Base-by-base conservation (phyloP, 1,140 invertebrate species). In the Papilio aristodemus region DNA sequence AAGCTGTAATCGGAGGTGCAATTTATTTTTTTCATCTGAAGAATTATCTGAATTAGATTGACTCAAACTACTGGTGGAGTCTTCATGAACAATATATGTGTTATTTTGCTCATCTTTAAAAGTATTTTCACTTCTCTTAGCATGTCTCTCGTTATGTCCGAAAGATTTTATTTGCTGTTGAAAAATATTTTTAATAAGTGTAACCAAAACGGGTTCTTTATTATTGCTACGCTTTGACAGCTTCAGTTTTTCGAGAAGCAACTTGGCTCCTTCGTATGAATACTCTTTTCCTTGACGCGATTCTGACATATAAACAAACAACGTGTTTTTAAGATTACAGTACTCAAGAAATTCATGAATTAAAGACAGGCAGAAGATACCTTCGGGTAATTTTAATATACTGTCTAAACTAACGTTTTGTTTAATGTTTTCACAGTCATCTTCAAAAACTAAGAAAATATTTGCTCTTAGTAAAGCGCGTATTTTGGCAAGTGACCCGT, bases 261-360 rank as follows among this genome's bases (percentile, higher is more conserved):
- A 59, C 64, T 77, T 84, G 71, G 81, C 76, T 10, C 84, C 83
- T 68, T 89, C 82, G 50, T 89, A 91, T 13, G 75, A 73, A 72
- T 91, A 92, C 58, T 85, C 87, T 41, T 75, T 89, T 8, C 86
- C 89, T 83, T 91, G 90, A 54, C 91, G 82, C n/a, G 87, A 87
- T 76, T 92, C 91, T 14, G 91, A 84, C 72, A 80, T 89, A 80
- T 91, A 92, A 39, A 92, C 89, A 80, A 91, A 91, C 76, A 91
- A 83, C n/a, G 90, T 92, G 71, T 92, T 91, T 73, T 85, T 89
- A 13, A 92, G 77, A 73, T 90, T 87, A 78, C 89, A 92, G 80
- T 84, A 92, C 77, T 92, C 89, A 67, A 92, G 77, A 72, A 92
- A 88, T 64, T 92, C 91, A 62, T 92, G 87, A 66, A 92, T 84